Evolutionary conservation across 2,888 invertebrate genomes (phyloP).

Genomic region (Aproaerema taeniolella): DNA sequence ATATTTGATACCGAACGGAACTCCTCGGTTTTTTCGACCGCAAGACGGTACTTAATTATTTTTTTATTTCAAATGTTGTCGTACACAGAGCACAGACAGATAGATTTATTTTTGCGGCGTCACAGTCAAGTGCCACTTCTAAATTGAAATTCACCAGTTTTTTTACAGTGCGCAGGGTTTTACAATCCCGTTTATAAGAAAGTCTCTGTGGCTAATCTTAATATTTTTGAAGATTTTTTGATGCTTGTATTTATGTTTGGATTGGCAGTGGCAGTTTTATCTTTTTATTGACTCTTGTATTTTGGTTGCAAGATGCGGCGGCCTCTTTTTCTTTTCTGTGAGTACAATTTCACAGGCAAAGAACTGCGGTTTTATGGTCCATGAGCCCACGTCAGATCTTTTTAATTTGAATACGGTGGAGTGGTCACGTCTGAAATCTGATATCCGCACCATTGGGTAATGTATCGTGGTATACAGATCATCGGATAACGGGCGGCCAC

Average conservation of each 20-base stretch:
- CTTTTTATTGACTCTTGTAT: constrained; percentile 19
- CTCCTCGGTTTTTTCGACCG: constrained; percentile 48
- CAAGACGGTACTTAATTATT: constrained; percentile 28
- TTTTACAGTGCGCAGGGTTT: too few species aligned
- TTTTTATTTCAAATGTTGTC: constrained; percentile 11
- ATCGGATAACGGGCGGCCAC: constrained; percentile 53
- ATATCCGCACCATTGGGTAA: constrained; percentile 47
- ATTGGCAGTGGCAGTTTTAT: not conserved
- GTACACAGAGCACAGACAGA: not conserved
- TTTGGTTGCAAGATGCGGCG: constrained; percentile 8
- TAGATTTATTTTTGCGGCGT: constrained; percentile 3
- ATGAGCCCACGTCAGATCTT: constrained; percentile 43
- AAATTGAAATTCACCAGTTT: constrained; percentile 8
- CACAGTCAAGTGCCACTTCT: constrained; percentile 8
- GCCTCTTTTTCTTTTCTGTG: constrained; percentile 16
- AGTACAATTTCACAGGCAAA: constrained; percentile 18
- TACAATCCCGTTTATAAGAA: not conserved
- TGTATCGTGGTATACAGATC: constrained; percentile 37
- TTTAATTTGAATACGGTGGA: constrained; percentile 41
- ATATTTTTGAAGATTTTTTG: not conserved
- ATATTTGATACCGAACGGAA: constrained; percentile 63
- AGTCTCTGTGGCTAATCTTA: not conserved
- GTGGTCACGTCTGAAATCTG: constrained; percentile 38
- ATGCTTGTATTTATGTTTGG: not conserved
- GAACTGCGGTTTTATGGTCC: constrained; percentile 53